phyloP scores from a whole-genome alignment of 2,113 vertebrate genomes.

The Trichomycterus rosablanca region DNA sequence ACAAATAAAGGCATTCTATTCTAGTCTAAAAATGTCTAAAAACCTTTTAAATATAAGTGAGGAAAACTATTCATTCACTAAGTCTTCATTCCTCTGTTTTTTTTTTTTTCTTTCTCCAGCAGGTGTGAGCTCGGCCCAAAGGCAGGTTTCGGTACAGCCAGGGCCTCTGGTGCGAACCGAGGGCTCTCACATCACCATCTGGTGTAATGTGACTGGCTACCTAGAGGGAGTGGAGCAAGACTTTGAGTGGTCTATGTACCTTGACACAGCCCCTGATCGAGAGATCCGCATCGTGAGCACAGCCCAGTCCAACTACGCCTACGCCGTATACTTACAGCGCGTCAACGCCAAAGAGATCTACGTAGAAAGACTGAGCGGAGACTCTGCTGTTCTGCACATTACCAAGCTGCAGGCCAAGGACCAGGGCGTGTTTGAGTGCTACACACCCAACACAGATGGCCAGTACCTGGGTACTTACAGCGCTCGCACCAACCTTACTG shows the following conservation, averaged over 20 bases:
- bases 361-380: constrained; percentile 77
- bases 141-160: constrained; percentile 79
- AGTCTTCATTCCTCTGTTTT: not conserved
- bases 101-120: constrained; percentile 5
- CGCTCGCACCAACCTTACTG: constrained; percentile 80
- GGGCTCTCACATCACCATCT: constrained; percentile 86
- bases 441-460: constrained; percentile 76
- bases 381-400: constrained; percentile 80
- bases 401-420: constrained; percentile 80
- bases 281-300: constrained; percentile 96
- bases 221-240: constrained; percentile 75
- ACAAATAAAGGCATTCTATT: no score
- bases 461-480: constrained; percentile 73
- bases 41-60: not conserved
- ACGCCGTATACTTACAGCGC: constrained; percentile 79
- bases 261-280: constrained; percentile 69
- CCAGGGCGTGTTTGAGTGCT: constrained; percentile 74
- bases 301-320: constrained; percentile 80
- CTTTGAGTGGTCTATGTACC: constrained; percentile 94
- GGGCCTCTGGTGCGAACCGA: constrained; percentile 84
- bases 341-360: constrained; percentile 81
- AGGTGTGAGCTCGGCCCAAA: constrained; percentile 72
- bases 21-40: no score
- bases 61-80: not conserved
- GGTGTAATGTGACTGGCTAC: constrained; percentile 88